Evolutionary conservation across 2,797 vertebrate species (phyloP).

Genomic region (Myiotriccus ornatus): DNA sequence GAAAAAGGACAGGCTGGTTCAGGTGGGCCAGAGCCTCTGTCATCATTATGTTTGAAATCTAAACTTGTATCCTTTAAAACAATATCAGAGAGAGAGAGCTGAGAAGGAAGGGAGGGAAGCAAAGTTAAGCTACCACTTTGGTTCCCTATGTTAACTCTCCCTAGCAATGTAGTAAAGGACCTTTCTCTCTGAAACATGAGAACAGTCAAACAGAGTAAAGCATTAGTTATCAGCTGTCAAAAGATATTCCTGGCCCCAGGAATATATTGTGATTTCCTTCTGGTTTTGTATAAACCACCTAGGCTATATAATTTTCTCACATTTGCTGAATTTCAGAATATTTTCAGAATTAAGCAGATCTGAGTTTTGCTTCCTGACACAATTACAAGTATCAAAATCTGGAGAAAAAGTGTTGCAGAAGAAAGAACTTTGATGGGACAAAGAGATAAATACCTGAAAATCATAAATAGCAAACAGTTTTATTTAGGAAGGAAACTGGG

Average conservation of each 20-base stretch:
- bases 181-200: neutral
- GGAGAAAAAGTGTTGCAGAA: neutral
- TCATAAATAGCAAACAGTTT: neutral
- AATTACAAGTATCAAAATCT: neutral
- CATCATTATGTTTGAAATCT: neutral
- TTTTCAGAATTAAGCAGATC: neutral
- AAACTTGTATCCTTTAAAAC: neutral
- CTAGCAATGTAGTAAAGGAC: neutral
- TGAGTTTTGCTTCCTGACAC: neutral
- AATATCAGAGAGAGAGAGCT: neutral
- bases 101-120: neutral
- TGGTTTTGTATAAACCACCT: neutral
- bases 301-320: neutral
- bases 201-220: neutral
- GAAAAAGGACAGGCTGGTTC: neutral
- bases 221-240: neutral
- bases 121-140: neutral
- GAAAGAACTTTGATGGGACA: neutral
- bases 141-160: neutral
- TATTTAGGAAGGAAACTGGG: neutral
- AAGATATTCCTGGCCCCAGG: neutral
- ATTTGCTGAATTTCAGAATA: neutral
- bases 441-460: neutral
- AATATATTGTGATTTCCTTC: neutral
- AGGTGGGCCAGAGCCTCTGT: neutral